Conservation (phyloP, 2,888 invertebrate genomes). For the Cheilosia impressa region DNA sequence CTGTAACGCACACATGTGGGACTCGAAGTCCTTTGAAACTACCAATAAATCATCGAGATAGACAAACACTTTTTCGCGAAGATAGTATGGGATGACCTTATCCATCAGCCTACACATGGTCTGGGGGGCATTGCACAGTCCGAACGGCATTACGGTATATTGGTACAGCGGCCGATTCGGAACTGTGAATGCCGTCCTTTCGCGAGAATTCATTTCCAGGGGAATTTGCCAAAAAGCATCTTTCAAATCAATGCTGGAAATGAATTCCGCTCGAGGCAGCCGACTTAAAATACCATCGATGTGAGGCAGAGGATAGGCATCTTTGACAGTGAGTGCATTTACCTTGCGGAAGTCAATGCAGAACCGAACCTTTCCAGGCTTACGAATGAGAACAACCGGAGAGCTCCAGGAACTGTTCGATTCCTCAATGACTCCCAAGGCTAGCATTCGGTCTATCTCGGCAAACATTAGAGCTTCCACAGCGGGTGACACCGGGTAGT, state of each 20-base stretch:
- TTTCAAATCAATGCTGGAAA: neutral
- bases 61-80: no score
- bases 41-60: no score
- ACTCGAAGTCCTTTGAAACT: no score
- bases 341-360: no score
- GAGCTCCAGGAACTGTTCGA: no score
- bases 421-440: no score
- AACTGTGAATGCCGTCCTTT: neutral
- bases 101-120: neutral
- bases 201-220: neutral
- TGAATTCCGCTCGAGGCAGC: neutral
- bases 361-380: no score
- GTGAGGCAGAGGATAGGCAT: neutral
- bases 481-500: no score
- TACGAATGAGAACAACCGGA: no score
- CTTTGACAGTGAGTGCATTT: neutral
- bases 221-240: neutral
- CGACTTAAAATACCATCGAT: neutral
- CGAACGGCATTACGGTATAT: neutral
- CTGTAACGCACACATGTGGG: neutral
- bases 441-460: no score
- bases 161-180: neutral
- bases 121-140: neutral
- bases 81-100: neutral
- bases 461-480: no score